Evolutionary conservation across 2,113 vertebrate genomes (phyloP), one percentile per base, ranked within the genome.

Genomic region (Conger conger): DNA sequence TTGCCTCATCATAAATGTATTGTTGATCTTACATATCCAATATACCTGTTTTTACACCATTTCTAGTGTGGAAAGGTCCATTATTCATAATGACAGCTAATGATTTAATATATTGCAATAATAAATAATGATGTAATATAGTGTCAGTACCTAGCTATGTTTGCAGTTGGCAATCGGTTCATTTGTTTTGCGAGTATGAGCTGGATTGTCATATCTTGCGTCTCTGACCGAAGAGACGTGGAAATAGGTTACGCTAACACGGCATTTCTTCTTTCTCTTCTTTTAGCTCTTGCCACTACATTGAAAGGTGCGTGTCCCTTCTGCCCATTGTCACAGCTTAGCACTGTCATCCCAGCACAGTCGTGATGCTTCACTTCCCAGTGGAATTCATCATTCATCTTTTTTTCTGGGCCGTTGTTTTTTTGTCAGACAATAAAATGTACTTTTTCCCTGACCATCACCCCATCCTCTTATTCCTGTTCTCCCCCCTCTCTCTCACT

Each of bases 241-340:
- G 60, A 7, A 27, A 27, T n/a, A 1, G n/a, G 27, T 4, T n/a
- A 27, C n/a, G 60, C 20, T 79, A 35, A 84, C 45, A 76, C 33
- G 20, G 30, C 76, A 3, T n/a, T 53, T 54, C 60, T 7, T 83
- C 27, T n/a, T n/a, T 17, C 33, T 78, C 35, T 82, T 1, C 68
- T 20, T 84, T 78, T 27, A 84, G 83, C 68, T 57, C 18, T 79
- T 36, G 50, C 73, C n/a, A 30, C 73, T n/a, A 78, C 50, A 20
- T 18, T 57, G 42, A 84, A 84, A 84, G 83, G 83, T 84, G 42
- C 37, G 83, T 78, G 76, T 57, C 35, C 30, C n/a, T 30, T 13
- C 68, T 73, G n/a, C 68, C 11, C n/a, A 2, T 33, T 13, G 68
- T 11, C n/a, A 73, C 33, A 73, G 38, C 30, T 30, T 27, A 40